A percentile compares a stretch with the other conserved stretches of the same genome.
phyloP scores from a whole-genome alignment of 2,113 vertebrate genomes.

The Dolichallabes microphthalmus region DNA sequence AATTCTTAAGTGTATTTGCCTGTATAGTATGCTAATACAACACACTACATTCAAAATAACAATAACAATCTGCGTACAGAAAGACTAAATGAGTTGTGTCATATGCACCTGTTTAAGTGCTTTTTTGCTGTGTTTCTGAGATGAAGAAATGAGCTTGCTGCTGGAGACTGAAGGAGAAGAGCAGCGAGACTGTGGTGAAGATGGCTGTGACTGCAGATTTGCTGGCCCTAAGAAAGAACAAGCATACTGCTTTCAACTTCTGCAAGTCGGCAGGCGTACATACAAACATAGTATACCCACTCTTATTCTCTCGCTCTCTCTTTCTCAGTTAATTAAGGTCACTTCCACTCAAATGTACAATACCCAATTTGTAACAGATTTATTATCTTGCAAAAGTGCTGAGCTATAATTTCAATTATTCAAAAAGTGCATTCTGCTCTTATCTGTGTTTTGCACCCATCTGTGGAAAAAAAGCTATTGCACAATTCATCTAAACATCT shows the following conservation, averaged over 20 bases:
- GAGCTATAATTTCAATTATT: slow-evolving; percentile 2
- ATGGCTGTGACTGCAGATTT: slow-evolving; percentile 84
- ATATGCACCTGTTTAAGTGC: slow-evolving; percentile 89
- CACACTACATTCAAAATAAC: neutral
- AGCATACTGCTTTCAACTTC: slow-evolving; percentile 19
- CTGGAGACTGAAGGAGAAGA: slow-evolving; percentile 85
- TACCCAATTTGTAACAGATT: slow-evolving; percentile 20
- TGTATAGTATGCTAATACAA: neutral
- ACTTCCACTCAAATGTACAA: slow-evolving; percentile 20
- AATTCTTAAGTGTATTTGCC: neutral
- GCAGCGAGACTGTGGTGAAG: slow-evolving; percentile 87
- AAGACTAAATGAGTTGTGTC: neutral
- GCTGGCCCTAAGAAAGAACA: slow-evolving; percentile 76
- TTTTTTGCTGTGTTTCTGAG: slow-evolving; percentile 99
- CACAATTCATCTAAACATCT: slow-evolving; percentile 19
- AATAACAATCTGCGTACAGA: neutral
- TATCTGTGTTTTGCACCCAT: slow-evolving; percentile 12
- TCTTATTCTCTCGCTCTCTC: neutral
- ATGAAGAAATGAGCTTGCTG: slow-evolving; percentile 90
- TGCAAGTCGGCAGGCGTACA: slow-evolving; percentile 54
- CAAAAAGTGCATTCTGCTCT: neutral
- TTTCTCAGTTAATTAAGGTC: slow-evolving; percentile 6
- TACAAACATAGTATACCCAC: slow-evolving; percentile 34
- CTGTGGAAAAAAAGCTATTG: neutral
- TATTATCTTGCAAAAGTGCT: slow-evolving; percentile 24